These are phyloP conservation scores for Pharmacophagus antenor DNA, from an alignment of 2,888 invertebrate species.

Conservation along the genomic window DNA sequence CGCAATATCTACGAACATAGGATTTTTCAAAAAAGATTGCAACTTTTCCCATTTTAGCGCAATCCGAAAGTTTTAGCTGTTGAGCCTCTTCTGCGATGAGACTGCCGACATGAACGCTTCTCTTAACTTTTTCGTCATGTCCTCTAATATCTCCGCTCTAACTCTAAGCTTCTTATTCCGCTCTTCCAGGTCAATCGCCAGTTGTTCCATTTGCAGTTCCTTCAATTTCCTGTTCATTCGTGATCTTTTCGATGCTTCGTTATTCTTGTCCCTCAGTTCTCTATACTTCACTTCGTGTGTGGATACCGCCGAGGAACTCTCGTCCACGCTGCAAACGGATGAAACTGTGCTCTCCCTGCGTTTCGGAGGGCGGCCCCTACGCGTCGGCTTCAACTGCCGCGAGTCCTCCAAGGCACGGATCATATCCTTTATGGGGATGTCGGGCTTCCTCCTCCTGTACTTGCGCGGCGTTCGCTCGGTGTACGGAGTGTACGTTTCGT, in stretches of 20 bases:
- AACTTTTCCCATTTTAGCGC: conserved; percentile 14
- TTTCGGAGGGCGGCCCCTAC: conserved; percentile 80
- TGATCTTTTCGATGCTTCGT: conserved; percentile 88
- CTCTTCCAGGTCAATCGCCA: conserved; percentile 79
- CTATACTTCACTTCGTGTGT: conserved; percentile 81
- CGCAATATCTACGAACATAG: conserved; percentile 45
- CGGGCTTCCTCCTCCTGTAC: conserved; percentile 61
- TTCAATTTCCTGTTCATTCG: conserved; percentile 85
- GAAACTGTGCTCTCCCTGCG: conserved; percentile 71
- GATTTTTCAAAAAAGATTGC: conserved; percentile 36
- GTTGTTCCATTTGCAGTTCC: conserved; percentile 76
- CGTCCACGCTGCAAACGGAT: conserved; percentile 68
- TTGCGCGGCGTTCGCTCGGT: conserved; percentile 54
- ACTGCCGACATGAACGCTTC: conserved; percentile 84
- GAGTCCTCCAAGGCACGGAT: conserved; percentile 66
- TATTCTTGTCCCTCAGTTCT: conserved; percentile 87
- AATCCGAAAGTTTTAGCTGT: conserved; percentile 32
- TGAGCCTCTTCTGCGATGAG: conserved; percentile 74
- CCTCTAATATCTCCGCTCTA: conserved; percentile 84
- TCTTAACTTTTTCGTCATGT: conserved; percentile 83
- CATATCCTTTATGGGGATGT: conserved; percentile 67
- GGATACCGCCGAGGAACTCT: conserved; percentile 61
- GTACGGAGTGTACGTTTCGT: conserved; percentile 68
- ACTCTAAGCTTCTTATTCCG: conserved; percentile 84
- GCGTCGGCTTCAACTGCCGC: conserved; percentile 60